Evolutionary conservation across 2,113 vertebrate species (phyloP), one percentile per base, ranked within the genome.

Genomic region (Ailurus styani): DNA sequence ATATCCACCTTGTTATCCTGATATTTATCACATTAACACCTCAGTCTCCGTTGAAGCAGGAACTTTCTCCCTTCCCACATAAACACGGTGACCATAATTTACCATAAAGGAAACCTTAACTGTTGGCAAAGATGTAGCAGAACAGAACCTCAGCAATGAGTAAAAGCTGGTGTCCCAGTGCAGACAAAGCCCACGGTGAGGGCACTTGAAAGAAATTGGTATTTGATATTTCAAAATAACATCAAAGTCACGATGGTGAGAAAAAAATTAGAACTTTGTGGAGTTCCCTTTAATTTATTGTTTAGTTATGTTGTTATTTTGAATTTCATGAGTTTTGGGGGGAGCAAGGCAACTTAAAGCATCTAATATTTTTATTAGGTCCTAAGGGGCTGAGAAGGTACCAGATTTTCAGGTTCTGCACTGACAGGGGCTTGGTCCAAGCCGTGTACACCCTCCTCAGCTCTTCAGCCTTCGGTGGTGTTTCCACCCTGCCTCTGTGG

Each of bases 21-120:
- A 93, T 91, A 82, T 87, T 95, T 90, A 84, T 96, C 94, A 89
- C 79, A 60, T 93, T 84, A 96, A 96, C 96, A 95, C 73, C 31
- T 91, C 52, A 90, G 62, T 94, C 77, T 97, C 96, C 97, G 91
- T 25, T 72, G 89, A 97, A 72, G 79, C 92, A 92, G 93, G 78
- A 95, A 96, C 87, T 89, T 93, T 92, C 57, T 18, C 25, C 54
- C 52, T 55, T 97, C 68, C 66, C 50, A 40, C 50, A 20, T 75
- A 96, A 90, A 90, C 45, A 90, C 27, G 13, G 55, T 62, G 66
- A 50, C 37, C 54, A n/a, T 92, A 91, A 94, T 87, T 97, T 94
- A 95, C 78, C 85, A 13, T 1, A 40, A 75, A 42, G 79, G 37
- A 84, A 97, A 73, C 21, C 40, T 64, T 62, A 91, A 83, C 29